A percentile compares a stretch with the other conserved stretches of the same genome.
phyloP scores from a whole-genome alignment of 2,888 invertebrate genomes.

The Hipparchia semele region DNA sequence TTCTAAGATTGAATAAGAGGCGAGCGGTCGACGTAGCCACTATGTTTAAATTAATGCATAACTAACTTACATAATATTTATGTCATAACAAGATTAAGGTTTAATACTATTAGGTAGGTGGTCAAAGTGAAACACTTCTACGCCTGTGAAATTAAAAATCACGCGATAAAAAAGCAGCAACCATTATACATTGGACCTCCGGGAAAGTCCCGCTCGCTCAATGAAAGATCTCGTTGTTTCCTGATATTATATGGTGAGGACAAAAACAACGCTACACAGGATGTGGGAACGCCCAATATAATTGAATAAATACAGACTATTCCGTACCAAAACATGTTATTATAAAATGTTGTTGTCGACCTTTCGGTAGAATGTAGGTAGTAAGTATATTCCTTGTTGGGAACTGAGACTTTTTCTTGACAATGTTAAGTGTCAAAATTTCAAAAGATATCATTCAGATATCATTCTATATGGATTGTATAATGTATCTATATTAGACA shows the following conservation, averaged over 20 bases:
- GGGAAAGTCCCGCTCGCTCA: background rate
- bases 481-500: too few species aligned
- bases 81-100: conserved; percentile 1
- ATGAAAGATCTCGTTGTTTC: background rate
- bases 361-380: too few species aligned
- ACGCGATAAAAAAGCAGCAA: background rate
- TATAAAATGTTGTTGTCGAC: background rate
- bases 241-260: background rate
- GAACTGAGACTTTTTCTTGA: too few species aligned
- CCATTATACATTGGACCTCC: background rate
- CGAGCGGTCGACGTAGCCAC: background rate
- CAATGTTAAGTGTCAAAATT: too few species aligned
- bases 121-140: background rate
- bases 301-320: conserved; percentile 5
- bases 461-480: too few species aligned
- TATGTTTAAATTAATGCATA: background rate
- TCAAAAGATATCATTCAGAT: too few species aligned
- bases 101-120: background rate
- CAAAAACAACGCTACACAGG: background rate
- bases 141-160: background rate
- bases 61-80: background rate
- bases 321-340: background rate
- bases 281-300: background rate
- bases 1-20: background rate
- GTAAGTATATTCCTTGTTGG: too few species aligned